A percentile compares a stretch with the other conserved stretches of the same genome.
These are phyloP conservation scores for Taenioides sp. DNA, from an alignment of 2,797 vertebrate species.

Conservation along the genomic window DNA sequence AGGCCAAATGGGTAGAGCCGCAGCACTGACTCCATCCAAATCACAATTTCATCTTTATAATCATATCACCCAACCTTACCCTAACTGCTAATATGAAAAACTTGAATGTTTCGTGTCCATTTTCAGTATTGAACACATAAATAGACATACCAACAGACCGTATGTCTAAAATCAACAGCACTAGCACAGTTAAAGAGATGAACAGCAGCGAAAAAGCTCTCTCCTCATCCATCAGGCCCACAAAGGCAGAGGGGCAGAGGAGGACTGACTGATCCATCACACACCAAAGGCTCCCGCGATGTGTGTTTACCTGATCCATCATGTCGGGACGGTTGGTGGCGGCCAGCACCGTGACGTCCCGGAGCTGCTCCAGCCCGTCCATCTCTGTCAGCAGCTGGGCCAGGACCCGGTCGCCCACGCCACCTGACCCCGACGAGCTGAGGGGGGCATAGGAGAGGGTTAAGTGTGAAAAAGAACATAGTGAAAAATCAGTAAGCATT, in stretches of 20 bases:
- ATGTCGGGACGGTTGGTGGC: slow-evolving; percentile 96
- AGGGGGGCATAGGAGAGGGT: slow-evolving; percentile 12
- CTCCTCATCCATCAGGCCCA: slow-evolving; percentile 64
- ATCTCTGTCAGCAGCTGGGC: slow-evolving; percentile 96
- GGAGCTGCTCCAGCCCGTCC: slow-evolving; percentile 94
- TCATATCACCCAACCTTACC: too few species aligned
- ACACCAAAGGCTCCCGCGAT: slow-evolving; percentile 52
- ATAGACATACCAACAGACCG: background rate
- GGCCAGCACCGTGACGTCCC: slow-evolving; percentile 90
- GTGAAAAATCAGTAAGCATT: background rate
- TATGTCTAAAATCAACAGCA: slow-evolving; percentile 10
- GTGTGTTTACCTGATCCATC: slow-evolving; percentile 91
- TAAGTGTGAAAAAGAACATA: background rate
- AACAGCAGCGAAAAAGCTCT: slow-evolving; percentile 44
- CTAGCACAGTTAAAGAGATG: slow-evolving; percentile 24
- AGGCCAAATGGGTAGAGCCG: too few species aligned
- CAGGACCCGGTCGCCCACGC: slow-evolving; percentile 90
- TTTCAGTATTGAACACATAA: background rate
- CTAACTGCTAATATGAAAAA: too few species aligned
- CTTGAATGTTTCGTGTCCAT: too few species aligned
- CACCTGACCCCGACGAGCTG: slow-evolving; percentile 85
- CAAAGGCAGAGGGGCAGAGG: slow-evolving; percentile 43
- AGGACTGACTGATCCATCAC: slow-evolving; percentile 62
- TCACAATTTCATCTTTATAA: too few species aligned
- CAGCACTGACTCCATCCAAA: too few species aligned